A percentile compares a stretch with the other conserved stretches of the same genome.
phyloP scores from a whole-genome alignment of 2,888 invertebrate species.

The Schizotus pectinicornis region DNA sequence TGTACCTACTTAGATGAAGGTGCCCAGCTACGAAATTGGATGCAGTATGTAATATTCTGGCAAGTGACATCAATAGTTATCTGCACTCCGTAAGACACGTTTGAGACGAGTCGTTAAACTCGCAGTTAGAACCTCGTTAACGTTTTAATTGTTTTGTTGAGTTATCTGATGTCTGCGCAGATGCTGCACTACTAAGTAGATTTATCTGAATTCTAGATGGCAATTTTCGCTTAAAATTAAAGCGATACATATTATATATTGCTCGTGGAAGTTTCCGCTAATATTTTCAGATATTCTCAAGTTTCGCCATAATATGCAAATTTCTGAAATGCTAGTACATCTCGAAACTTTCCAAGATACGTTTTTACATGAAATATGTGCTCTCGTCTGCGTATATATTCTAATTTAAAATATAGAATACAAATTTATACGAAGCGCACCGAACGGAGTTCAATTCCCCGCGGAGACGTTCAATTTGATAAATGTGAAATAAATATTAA shows the following conservation, averaged over 20 bases:
- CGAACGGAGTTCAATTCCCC: constrained; percentile 55
- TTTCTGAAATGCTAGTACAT: constrained; percentile 53
- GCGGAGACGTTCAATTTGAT: constrained; percentile 58
- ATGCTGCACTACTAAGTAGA: constrained; percentile 47
- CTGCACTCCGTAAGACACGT: constrained; percentile 42
- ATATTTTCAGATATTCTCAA: constrained; percentile 51
- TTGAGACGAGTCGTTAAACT: constrained; percentile 54
- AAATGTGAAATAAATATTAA: constrained; percentile 60
- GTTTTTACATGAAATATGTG: constrained; percentile 60
- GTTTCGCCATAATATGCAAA: constrained; percentile 58
- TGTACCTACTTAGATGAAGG: no score
- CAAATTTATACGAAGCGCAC: constrained; percentile 57
- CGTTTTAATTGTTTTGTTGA: constrained; percentile 56
- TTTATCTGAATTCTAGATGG: constrained; percentile 44
- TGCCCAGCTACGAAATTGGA: constrained; percentile 4
- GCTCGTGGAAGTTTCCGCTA: constrained; percentile 42
- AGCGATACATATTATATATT: constrained; percentile 37
- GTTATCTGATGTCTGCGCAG: constrained; percentile 51
- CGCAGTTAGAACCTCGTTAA: constrained; percentile 55
- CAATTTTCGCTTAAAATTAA: constrained; percentile 46
- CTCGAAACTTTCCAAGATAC: constrained; percentile 55
- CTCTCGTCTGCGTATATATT: constrained; percentile 58
- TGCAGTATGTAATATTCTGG: constrained; percentile 21
- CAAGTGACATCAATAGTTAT: constrained; percentile 31
- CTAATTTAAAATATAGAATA: constrained; percentile 62